A percentile compares a stretch with the other conserved stretches of the same genome.
Evolutionary conservation across 1,140 invertebrate genomes (phyloP).

Genomic region (Drosophila grimshawi): DNA sequence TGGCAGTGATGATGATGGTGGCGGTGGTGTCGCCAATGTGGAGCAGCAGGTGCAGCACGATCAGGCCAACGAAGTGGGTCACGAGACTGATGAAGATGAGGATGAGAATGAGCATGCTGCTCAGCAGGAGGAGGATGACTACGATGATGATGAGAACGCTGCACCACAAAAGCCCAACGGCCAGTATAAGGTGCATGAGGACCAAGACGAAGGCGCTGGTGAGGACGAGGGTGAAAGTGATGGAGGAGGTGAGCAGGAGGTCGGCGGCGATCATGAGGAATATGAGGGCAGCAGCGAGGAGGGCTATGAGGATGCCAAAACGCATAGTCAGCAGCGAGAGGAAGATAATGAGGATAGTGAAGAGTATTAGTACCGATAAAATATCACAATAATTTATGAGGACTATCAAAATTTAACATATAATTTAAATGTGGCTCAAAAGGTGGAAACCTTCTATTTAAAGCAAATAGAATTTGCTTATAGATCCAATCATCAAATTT

Average conservation of each 20-base stretch:
- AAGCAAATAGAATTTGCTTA: no score
- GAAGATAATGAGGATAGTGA: constrained; percentile 59
- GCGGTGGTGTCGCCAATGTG: constrained; percentile 20
- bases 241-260: constrained; percentile 37
- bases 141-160: constrained; percentile 29
- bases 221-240: constrained; percentile 13
- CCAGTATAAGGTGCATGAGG: constrained; percentile 67
- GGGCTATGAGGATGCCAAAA: constrained; percentile 68
- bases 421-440: no score
- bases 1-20: constrained; percentile 28
- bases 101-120: constrained; percentile 2
- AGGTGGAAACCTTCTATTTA: no score
- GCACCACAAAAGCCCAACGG: constrained; percentile 33
- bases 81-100: constrained; percentile 32
- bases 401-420: no score
- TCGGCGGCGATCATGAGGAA: constrained; percentile 61
- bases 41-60: constrained; percentile 54
- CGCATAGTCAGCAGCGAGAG: constrained; percentile 52
- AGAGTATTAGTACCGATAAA: constrained; percentile 52
- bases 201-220: constrained; percentile 46
- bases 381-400: background rate
- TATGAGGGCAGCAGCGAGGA: constrained; percentile 78
- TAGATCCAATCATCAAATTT: no score
- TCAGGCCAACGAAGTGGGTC: constrained; percentile 32
- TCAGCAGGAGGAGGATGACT: background rate